phyloP scores from a whole-genome alignment of 2,797 vertebrate genomes.

The Alectoris magna region DNA sequence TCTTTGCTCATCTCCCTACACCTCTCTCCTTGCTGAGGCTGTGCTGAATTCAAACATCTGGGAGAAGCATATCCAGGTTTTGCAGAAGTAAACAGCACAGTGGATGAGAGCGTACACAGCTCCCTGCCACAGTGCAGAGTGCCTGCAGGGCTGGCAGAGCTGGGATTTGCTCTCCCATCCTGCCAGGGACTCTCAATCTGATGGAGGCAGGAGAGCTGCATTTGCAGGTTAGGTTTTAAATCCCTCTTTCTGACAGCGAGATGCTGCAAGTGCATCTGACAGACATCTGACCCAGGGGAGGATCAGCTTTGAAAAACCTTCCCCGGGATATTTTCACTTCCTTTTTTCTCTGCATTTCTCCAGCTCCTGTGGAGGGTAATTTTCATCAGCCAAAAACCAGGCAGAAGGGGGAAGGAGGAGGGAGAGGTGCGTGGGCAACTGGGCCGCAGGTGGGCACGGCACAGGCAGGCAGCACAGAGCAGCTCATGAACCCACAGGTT shows the following conservation, averaged over 20 bases:
- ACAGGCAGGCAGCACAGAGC: accelerated
- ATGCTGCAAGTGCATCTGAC: constrained; percentile 32
- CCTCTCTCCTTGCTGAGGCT: neutral
- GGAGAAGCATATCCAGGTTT: neutral
- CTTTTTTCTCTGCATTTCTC: constrained; percentile 2
- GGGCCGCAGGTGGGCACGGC: neutral
- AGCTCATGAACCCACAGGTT: neutral
- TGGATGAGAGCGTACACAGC: neutral
- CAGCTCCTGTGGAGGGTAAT: neutral
- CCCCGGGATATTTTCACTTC: constrained; percentile 8
- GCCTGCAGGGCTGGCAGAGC: constrained; percentile 6
- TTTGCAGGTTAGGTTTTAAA: constrained; percentile 39
- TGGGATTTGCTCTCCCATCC: constrained; percentile 29
- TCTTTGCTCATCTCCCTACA: neutral
- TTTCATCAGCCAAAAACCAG: constrained; percentile 28
- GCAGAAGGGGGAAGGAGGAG: neutral
- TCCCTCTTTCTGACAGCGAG: constrained; percentile 17
- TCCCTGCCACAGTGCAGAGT: neutral
- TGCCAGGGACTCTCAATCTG: constrained; percentile 3
- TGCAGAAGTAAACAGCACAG: neutral
- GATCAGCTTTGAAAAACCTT: constrained; percentile 55
- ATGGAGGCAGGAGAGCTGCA: neutral
- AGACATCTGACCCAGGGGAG: constrained; percentile 54
- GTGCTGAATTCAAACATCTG: neutral
- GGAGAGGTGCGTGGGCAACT: neutral